Conservation (phyloP, 2,888 invertebrate genomes). For the Hedychridium roseum region DNA sequence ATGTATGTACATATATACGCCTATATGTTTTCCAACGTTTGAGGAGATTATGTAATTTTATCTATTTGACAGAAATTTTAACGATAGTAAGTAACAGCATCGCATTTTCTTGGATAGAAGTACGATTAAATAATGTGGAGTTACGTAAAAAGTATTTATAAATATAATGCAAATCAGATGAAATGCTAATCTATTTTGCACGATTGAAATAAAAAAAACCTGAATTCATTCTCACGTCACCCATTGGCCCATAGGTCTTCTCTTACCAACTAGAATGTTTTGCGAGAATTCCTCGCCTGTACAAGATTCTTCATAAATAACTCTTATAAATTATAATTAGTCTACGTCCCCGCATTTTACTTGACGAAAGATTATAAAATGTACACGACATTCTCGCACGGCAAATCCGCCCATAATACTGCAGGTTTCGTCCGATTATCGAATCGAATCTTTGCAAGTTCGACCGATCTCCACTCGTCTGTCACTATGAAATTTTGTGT, state of each 20-base stretch:
- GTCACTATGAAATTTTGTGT: no score
- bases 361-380: constrained; percentile 35
- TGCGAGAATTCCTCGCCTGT: constrained; percentile 48
- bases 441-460: no score
- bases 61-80: no score
- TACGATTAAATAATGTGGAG: no score
- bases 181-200: constrained; percentile 10
- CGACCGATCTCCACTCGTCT: no score
- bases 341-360: constrained; percentile 26
- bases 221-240: constrained; percentile 11
- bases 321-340: constrained; percentile 51
- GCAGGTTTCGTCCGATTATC: constrained; percentile 41
- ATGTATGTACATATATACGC: no score
- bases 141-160: no score
- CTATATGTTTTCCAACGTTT: no score
- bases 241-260: constrained; percentile 19
- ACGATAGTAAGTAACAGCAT: no score
- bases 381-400: constrained; percentile 40
- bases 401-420: constrained; percentile 57
- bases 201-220: constrained; percentile 19
- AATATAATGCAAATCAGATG: constrained; percentile 10
- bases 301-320: constrained; percentile 53
- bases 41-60: no score
- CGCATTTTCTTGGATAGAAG: no score
- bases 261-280: constrained; percentile 33